phyloP scores from a whole-genome alignment of 1,140 invertebrate species.

The Aphelenchoides besseyi region DNA sequence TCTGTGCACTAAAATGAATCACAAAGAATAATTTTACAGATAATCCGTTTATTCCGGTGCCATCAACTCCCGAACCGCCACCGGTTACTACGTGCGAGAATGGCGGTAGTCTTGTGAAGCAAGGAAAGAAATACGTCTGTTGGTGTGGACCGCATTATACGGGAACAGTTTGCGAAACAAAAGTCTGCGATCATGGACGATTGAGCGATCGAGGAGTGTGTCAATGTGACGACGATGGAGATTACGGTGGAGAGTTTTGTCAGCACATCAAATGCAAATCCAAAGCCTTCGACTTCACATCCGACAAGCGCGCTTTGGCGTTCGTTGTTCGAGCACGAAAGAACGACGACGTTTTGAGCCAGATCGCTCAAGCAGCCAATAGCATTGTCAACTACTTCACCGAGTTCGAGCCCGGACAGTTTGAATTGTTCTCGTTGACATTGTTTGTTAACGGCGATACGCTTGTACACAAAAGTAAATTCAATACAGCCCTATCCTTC shows the following conservation, averaged over 20 bases:
- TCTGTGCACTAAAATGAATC: too few species aligned
- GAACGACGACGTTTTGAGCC: not conserved
- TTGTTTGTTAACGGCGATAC: constrained; percentile 15
- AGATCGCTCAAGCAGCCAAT: not conserved
- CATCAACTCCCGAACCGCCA: not conserved
- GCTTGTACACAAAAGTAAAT: not conserved
- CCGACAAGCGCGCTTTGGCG: not conserved
- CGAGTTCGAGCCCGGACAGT: not conserved
- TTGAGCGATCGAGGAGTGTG: not conserved
- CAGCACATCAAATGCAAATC: constrained; percentile 9
- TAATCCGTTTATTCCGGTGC: not conserved
- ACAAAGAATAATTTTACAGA: too few species aligned
- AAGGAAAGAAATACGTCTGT: not conserved
- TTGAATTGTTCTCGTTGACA: not conserved
- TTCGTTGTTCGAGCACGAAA: constrained; percentile 3
- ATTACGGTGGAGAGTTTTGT: not conserved
- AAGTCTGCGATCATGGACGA: not conserved
- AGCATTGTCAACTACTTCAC: constrained; percentile 11
- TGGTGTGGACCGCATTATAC: constrained; percentile 2
- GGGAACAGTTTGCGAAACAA: not conserved
- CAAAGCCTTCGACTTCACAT: not conserved
- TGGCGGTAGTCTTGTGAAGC: constrained; percentile 5
- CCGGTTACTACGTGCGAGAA: not conserved
- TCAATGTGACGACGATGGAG: not conserved
- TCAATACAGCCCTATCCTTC: too few species aligned